phyloP scores from a whole-genome alignment of 2,888 invertebrate species.

The Mythimna ferrago region DNA sequence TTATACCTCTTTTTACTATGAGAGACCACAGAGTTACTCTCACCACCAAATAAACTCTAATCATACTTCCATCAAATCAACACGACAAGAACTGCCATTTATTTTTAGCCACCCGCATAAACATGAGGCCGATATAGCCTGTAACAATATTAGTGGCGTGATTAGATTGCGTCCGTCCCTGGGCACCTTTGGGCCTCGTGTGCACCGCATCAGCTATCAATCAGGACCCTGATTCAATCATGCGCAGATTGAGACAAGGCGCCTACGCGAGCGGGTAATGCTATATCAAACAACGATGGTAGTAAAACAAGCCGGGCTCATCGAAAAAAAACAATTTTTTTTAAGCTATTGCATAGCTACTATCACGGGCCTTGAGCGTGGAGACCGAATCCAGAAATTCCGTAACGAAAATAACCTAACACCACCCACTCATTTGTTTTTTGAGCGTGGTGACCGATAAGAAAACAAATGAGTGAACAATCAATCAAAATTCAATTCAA shows the following conservation, averaged over 20 bases:
- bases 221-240: constrained; percentile 66
- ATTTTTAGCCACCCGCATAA: constrained; percentile 36
- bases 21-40: not conserved
- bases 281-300: constrained; percentile 42
- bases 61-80: not conserved
- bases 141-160: constrained; percentile 59
- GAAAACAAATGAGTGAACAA: too few relatives aligned
- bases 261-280: constrained; percentile 18
- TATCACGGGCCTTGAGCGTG: too few relatives aligned
- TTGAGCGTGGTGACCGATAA: too few relatives aligned
- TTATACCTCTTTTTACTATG: too few relatives aligned
- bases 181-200: constrained; percentile 38
- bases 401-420: too few relatives aligned
- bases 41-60: not conserved
- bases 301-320: constrained; percentile 2
- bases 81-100: constrained; percentile 18
- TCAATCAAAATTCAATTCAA: too few relatives aligned
- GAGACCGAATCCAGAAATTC: too few relatives aligned
- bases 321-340: not conserved
- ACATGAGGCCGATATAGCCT: constrained; percentile 36
- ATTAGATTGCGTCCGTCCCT: constrained; percentile 61
- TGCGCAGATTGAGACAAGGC: constrained; percentile 33
- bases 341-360: too few relatives aligned
- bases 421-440: too few relatives aligned
- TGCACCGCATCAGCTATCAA: constrained; percentile 62